These are phyloP conservation scores for Taenaris catops DNA, from an alignment of 2,888 invertebrate genomes.

Conservation along the genomic window DNA sequence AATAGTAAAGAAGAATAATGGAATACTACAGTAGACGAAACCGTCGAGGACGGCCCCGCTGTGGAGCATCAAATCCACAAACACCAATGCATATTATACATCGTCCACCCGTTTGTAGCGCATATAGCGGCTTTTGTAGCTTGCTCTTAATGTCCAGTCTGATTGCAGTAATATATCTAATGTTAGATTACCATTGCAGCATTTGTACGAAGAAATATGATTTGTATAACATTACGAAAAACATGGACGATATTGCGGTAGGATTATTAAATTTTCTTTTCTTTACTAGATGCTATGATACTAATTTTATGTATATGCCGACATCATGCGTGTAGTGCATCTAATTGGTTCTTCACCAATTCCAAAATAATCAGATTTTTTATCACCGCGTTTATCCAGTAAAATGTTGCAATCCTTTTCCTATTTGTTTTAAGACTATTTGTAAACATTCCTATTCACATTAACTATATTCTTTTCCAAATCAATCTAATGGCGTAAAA, in stretches of 20 bases:
- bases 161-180: conserved; percentile 44
- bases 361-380: too few relatives aligned
- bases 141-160: conserved; percentile 44
- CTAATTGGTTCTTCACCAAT: too few relatives aligned
- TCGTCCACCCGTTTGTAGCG: conserved; percentile 30
- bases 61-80: conserved; percentile 15
- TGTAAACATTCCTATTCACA: too few relatives aligned
- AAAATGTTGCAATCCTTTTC: too few relatives aligned
- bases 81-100: conserved; percentile 8
- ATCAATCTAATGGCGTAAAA: too few relatives aligned
- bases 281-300: too few relatives aligned
- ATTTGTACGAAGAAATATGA: conserved; percentile 40
- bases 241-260: conserved; percentile 53
- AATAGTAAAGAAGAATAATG: conserved; percentile 30
- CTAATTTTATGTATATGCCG: too few relatives aligned
- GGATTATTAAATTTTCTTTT: too few relatives aligned
- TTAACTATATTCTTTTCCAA: too few relatives aligned
- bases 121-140: conserved; percentile 35
- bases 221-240: conserved; percentile 39
- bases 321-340: too few relatives aligned
- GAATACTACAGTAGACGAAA: conserved; percentile 40
- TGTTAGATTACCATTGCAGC: conserved; percentile 50
- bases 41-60: conserved; percentile 36
- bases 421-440: too few relatives aligned
- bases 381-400: too few relatives aligned